Percentiles rank a stretch among this genome's conserved stretches.
Conservation (phyloP, 1,140 invertebrate genomes). For the Himalopsyche phryganea region DNA sequence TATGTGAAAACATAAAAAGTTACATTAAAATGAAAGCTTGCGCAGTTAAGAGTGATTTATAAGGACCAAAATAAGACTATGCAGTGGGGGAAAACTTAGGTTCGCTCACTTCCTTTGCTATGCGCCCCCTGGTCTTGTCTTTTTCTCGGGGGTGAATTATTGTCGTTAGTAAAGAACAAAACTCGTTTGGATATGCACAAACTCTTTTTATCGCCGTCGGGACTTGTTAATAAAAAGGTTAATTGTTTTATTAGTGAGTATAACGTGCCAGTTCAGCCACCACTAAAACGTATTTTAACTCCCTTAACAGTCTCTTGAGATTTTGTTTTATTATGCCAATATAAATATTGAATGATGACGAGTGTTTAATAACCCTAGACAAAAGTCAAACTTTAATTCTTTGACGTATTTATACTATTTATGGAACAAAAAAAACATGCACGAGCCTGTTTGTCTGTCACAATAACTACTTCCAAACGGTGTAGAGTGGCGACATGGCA, state of each 20-base stretch:
- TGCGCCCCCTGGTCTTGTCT: not conserved
- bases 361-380: too few relatives aligned
- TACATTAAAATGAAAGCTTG: slow-evolving; percentile 35
- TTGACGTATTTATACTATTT: too few relatives aligned
- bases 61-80: slow-evolving; percentile 30
- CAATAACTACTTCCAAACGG: too few relatives aligned
- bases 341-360: too few relatives aligned
- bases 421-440: too few relatives aligned
- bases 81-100: slow-evolving; percentile 20
- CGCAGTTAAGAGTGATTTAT: slow-evolving; percentile 36
- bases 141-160: slow-evolving; percentile 4
- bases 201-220: not conserved
- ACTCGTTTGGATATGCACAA: not conserved
- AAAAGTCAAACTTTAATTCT: too few relatives aligned
- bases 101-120: slow-evolving; percentile 5
- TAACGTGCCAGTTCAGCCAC: too few relatives aligned
- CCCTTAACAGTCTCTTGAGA: too few relatives aligned
- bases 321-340: too few relatives aligned
- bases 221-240: not conserved
- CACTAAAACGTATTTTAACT: too few relatives aligned
- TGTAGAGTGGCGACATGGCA: too few relatives aligned
- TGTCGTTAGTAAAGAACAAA: not conserved
- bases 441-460: too few relatives aligned
- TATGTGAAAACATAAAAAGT: slow-evolving; percentile 35
- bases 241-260: not conserved